Evolutionary conservation across 2,113 vertebrate genomes (phyloP).

Genomic region (Pyrgilauda ruficollis): DNA sequence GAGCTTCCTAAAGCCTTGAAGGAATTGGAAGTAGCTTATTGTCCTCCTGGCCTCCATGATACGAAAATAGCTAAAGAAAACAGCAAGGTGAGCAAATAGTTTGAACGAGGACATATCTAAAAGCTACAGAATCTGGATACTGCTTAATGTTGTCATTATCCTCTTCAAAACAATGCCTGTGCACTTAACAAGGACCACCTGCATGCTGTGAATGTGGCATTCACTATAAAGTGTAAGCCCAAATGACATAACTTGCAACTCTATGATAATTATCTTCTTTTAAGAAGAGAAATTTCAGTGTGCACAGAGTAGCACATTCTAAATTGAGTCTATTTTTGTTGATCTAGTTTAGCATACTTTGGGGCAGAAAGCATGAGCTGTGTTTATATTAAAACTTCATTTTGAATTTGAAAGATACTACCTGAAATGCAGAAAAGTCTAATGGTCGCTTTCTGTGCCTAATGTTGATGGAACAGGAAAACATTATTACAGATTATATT

Average conservation of each 20-base stretch:
- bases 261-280: background rate
- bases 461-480: background rate
- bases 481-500: background rate
- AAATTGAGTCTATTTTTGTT: background rate
- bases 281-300: background rate
- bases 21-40: constrained; percentile 69
- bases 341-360: background rate
- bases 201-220: background rate
- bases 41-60: constrained; percentile 58
- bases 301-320: background rate
- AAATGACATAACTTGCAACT: background rate
- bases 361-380: background rate
- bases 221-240: background rate
- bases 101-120: background rate
- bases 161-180: background rate
- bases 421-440: background rate
- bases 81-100: constrained; percentile 38
- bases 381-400: background rate
- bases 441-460: background rate
- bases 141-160: background rate
- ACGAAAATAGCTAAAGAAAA: constrained; percentile 50
- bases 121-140: background rate
- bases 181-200: background rate
- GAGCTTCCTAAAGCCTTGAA: constrained; percentile 68
- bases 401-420: background rate